Evolutionary conservation across 2,113 vertebrate species (phyloP).

Genomic region (Albula goreensis): DNA sequence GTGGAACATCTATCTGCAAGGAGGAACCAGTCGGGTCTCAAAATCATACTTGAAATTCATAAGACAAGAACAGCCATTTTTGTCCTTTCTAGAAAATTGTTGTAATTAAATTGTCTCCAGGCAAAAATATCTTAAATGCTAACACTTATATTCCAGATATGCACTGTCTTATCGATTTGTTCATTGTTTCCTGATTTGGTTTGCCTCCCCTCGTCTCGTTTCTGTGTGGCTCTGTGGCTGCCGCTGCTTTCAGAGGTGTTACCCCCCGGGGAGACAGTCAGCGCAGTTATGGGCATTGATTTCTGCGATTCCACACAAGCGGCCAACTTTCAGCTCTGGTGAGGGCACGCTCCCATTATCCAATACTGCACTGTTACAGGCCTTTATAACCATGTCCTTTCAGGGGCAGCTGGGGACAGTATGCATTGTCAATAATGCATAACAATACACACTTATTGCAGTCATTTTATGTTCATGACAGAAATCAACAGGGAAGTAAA

Average conservation of each 20-base stretch:
- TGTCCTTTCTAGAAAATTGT: not conserved
- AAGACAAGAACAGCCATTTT: not conserved
- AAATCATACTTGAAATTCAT: not conserved
- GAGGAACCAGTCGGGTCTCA: not conserved
- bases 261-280: conserved; percentile 76
- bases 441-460: not conserved
- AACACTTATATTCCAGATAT: not conserved
- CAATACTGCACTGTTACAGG: not conserved
- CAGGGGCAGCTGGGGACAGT: not conserved
- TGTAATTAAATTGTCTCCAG: not conserved
- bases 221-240: conserved; percentile 5
- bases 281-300: conserved; percentile 89
- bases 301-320: conserved; percentile 97
- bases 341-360: conserved; percentile 38
- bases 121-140: not conserved
- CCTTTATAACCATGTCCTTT: not conserved
- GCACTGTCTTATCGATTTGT: not conserved
- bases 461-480: not conserved
- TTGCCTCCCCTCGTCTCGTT: not conserved
- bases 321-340: conserved; percentile 98
- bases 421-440: not conserved
- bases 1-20: not conserved
- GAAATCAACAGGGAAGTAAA: not conserved
- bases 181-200: not conserved
- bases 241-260: conserved; percentile 73